phyloP scores from a whole-genome alignment of 92 coral and sea anemone species.

The Chrysogorgia sp. region DNA sequence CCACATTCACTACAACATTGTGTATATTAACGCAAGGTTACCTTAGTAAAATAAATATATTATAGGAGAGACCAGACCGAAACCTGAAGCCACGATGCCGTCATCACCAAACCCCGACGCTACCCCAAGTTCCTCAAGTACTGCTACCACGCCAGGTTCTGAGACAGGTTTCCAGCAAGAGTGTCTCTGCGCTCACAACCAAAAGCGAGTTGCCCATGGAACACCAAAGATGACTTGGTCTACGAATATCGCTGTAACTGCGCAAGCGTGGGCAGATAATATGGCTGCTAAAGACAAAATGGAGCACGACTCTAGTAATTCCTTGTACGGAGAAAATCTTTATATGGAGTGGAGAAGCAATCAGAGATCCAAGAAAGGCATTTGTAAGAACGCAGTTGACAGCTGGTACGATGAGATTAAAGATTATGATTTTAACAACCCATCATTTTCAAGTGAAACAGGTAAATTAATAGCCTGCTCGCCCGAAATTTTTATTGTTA shows the following conservation, averaged over 20 bases:
- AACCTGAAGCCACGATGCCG: not conserved
- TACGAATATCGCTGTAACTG: not conserved
- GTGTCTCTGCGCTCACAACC: slow-evolving; percentile 6
- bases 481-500: too few species aligned
- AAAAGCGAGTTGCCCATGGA: not conserved
- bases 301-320: not conserved
- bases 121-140: not conserved
- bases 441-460: not conserved
- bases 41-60: too few species aligned
- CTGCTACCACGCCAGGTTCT: not conserved
- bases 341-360: not conserved
- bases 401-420: slow-evolving; percentile 1
- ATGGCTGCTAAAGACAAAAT: not conserved
- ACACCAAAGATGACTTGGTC: not conserved
- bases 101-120: not conserved
- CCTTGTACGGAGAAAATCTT: slow-evolving; percentile 3
- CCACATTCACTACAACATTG: too few species aligned
- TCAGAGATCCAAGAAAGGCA: not conserved
- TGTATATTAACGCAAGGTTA: too few species aligned
- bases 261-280: not conserved
- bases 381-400: not conserved
- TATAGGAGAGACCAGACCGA: not conserved
- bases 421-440: not conserved
- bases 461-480: not conserved
- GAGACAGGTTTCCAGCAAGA: not conserved